Percentiles rank a stretch among this genome's conserved stretches.
Evolutionary conservation across 2,797 vertebrate species (phyloP).

Genomic region (Coilia nasus): DNA sequence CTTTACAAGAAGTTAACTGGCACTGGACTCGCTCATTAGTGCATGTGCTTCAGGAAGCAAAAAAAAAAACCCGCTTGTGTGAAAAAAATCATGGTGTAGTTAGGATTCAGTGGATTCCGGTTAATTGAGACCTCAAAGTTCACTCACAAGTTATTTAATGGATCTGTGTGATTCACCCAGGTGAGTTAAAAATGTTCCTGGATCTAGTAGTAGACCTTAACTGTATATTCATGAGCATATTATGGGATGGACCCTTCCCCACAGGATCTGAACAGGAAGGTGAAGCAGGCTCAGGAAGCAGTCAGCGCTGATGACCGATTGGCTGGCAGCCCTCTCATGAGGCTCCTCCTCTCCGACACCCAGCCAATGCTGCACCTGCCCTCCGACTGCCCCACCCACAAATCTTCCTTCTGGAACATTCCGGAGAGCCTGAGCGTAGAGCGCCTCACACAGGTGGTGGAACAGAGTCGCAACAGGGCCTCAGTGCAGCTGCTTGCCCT

Average conservation of each 20-base stretch:
- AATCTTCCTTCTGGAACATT: slow-evolving; percentile 71
- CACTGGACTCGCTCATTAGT: too few relatives aligned
- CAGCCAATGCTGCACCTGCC: slow-evolving; percentile 57
- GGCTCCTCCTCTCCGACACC: slow-evolving; percentile 63
- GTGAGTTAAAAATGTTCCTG: too few relatives aligned
- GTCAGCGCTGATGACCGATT: slow-evolving; percentile 62
- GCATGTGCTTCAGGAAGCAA: too few relatives aligned
- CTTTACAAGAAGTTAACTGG: too few relatives aligned
- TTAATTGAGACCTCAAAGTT: too few relatives aligned
- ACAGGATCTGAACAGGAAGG: slow-evolving; percentile 59
- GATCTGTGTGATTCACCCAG: too few relatives aligned
- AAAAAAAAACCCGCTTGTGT: too few relatives aligned
- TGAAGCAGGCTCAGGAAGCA: slow-evolving; percentile 59
- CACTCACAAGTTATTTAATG: too few relatives aligned
- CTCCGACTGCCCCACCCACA: slow-evolving; percentile 64
- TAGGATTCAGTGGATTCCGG: too few relatives aligned
- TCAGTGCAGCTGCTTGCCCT: slow-evolving; percentile 60
- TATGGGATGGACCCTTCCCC: neutral
- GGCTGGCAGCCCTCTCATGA: slow-evolving; percentile 65
- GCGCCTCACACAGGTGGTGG: slow-evolving; percentile 68
- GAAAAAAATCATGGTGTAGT: too few relatives aligned
- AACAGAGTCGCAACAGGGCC: slow-evolving; percentile 35
- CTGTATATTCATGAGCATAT: too few relatives aligned
- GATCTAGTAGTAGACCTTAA: too few relatives aligned
- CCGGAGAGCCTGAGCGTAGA: slow-evolving; percentile 66